Percentiles rank a stretch among this genome's conserved stretches.
These are phyloP conservation scores for Epicampocera succincta DNA, from an alignment of 2,888 invertebrate species.

Conservation along the genomic window DNA sequence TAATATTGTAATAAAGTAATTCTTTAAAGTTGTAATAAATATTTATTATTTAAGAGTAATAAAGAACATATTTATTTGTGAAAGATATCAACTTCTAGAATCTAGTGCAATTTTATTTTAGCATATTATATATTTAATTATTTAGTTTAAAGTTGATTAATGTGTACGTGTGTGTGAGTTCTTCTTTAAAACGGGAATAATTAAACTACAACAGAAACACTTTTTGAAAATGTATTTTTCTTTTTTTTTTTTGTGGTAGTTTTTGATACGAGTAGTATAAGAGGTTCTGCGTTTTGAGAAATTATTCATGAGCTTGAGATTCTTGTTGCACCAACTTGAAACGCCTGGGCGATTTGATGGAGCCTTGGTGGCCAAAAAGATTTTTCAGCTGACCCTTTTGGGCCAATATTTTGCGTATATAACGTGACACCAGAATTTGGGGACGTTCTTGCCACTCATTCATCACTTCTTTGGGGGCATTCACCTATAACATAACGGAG, in stretches of 20 bases:
- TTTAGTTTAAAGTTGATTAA: constrained; percentile 9
- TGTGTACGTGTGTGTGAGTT: constrained; percentile 1
- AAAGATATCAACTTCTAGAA: constrained; percentile 20
- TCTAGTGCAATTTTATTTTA: constrained; percentile 17
- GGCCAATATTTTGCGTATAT: constrained; percentile 91
- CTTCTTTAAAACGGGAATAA: constrained; percentile 37
- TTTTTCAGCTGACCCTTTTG: constrained; percentile 88
- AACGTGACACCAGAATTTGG: constrained; percentile 90
- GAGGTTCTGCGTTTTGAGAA: background rate
- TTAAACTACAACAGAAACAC: constrained; percentile 52
- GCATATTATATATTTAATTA: constrained; percentile 13
- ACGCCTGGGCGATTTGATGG: constrained; percentile 92
- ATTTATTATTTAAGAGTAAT: constrained; percentile 39
- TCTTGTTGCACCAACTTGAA: constrained; percentile 95
- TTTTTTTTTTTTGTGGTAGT: background rate
- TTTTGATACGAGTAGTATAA: background rate
- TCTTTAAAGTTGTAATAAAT: constrained; percentile 22
- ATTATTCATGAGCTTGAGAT: constrained; percentile 90
- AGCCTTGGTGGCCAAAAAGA: constrained; percentile 89
- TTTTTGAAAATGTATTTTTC: background rate
- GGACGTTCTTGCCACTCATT: constrained; percentile 96
- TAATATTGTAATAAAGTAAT: constrained; percentile 27
- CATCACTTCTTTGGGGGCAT: constrained; percentile 92
- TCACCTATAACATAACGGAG: constrained; percentile 83
- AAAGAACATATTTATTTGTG: constrained; percentile 40